Evolutionary conservation across 2,888 invertebrate species (phyloP), one percentile per base, ranked within the genome.

Genomic region (Boloria selene): DNA sequence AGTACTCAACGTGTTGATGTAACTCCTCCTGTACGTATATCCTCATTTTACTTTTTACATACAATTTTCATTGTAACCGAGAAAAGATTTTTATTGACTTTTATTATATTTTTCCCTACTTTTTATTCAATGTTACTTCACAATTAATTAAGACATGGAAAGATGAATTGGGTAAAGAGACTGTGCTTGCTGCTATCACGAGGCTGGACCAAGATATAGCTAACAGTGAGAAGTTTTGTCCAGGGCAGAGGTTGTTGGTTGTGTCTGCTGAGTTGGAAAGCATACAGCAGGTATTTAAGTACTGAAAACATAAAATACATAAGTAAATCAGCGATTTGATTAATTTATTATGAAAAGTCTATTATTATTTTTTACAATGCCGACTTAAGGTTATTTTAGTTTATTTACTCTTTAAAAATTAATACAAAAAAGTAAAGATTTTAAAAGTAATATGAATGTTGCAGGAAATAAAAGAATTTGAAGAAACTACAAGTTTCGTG

Each of bases 391-490:
- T 7, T 10, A 31, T 31, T 10, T 10, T 10, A 31, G 31, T 31
- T 31, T 31, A 6, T 31, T 31, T 31, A 10, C 31, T 31, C 2
- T 38, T 31, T 31, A 31, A 5, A 31, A 31, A 31, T 7, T 6
- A 6, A 31, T 31, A 31, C 26, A 31, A 31, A 31, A 31, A 31
- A 31, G 6, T 7, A 7, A 10, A 38, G 10, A 38, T 7, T 10
- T 10, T 38, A 10, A 38, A 38, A 10, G 42, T n/a, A 44, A 18
- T 42, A 18, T 44, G 4, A 18, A 42, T 62, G 50, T 74, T 77
- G 14, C 62, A 91, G 91, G 91, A 92, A 83, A 87, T 92, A 17
- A 83, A 76, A 65, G 77, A 82, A 13, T 86, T 90, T 70, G 85
- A 88, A 72, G 89, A 86, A 50, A 78, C 72, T 0, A 82, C 84